These are phyloP conservation scores for Xanthostigma xanthostigma DNA, from an alignment of 2,888 invertebrate genomes.

Conservation along the genomic window DNA sequence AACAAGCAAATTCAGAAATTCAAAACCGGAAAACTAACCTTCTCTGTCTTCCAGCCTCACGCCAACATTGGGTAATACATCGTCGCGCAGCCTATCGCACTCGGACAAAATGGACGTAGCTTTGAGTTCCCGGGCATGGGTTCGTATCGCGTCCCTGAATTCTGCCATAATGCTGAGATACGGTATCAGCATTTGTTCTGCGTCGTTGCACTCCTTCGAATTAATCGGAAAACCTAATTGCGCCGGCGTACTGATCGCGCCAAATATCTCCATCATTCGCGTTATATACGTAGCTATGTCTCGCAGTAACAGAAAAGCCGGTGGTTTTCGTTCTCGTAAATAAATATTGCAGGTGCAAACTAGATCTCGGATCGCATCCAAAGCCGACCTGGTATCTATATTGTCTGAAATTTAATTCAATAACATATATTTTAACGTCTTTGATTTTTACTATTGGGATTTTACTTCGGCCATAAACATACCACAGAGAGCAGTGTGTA, in stretches of 20 bases:
- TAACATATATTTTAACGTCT: background rate
- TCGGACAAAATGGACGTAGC: conserved; percentile 58
- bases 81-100: conserved; percentile 82
- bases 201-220: conserved; percentile 9
- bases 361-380: conserved; percentile 74
- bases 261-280: conserved; percentile 60
- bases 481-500: conserved; percentile 79
- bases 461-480: conserved; percentile 23
- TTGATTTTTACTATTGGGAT: background rate
- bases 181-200: conserved; percentile 74
- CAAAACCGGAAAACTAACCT: conserved; percentile 26
- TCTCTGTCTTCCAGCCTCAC: conserved; percentile 88
- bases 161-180: conserved; percentile 72
- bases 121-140: conserved; percentile 45
- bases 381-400: conserved; percentile 77
- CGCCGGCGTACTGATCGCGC: conserved; percentile 49
- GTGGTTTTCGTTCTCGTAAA: conserved; percentile 44
- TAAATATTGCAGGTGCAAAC: conserved; percentile 80
- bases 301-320: conserved; percentile 48
- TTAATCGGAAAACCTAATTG: conserved; percentile 60
- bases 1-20: too few species aligned
- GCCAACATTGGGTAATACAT: conserved; percentile 75
- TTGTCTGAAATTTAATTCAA: conserved; percentile 47
- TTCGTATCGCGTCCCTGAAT: conserved; percentile 69
- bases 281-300: conserved; percentile 78